A percentile compares a stretch with the other conserved stretches of the same genome.
phyloP scores from a whole-genome alignment of 1,140 invertebrate genomes.

The Trypoxylus dichotomus region DNA sequence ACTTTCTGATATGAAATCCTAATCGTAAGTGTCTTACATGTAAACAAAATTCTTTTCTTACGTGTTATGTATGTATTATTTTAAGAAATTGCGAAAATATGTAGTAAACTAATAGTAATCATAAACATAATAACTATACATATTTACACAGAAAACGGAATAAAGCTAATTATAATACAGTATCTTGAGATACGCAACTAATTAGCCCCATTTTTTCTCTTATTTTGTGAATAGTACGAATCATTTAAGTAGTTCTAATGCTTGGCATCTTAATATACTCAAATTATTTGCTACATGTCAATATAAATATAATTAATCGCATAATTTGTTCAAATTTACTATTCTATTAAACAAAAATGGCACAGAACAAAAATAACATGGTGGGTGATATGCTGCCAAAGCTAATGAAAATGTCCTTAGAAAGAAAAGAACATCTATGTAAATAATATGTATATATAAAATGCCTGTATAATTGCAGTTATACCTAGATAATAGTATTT shows the following conservation, averaged over 20 bases:
- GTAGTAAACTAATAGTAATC: background rate
- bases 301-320: background rate
- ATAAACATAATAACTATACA: background rate
- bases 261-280: background rate
- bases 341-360: background rate
- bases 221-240: background rate
- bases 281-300: background rate
- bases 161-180: background rate
- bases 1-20: slow-evolving; percentile 3
- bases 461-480: background rate
- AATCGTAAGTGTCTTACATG: background rate
- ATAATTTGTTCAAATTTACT: background rate
- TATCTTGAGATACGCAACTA: background rate
- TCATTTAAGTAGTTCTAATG: background rate
- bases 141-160: slow-evolving; percentile 3
- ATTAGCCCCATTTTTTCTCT: background rate
- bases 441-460: background rate
- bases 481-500: background rate
- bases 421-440: background rate
- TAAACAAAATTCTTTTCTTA: background rate
- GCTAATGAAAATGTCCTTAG: background rate
- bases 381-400: background rate
- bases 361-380: background rate
- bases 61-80: background rate
- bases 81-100: background rate